These are phyloP conservation scores for Caradrina kadenii DNA, from an alignment of 2,888 invertebrate genomes.

Conservation along the genomic window DNA sequence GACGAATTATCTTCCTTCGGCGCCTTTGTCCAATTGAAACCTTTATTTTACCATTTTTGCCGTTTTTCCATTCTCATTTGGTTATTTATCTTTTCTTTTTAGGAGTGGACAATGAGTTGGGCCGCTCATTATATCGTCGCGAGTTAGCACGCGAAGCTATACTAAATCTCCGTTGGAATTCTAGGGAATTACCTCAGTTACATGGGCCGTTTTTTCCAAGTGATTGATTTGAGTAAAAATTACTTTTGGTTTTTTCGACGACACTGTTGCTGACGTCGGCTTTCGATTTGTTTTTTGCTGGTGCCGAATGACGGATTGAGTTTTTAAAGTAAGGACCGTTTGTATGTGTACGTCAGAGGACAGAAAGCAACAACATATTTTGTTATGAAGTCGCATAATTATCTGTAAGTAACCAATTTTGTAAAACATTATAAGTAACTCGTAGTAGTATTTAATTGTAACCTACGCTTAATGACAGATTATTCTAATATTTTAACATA, in stretches of 20 bases:
- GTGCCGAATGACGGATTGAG: slow-evolving; percentile 52
- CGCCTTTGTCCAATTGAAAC: slow-evolving; percentile 89
- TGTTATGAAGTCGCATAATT: no score
- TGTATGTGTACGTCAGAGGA: no score
- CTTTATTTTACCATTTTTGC: slow-evolving; percentile 89
- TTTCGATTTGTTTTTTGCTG: slow-evolving; percentile 46
- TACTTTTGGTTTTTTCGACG: slow-evolving; percentile 83
- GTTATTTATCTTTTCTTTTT: slow-evolving; percentile 90
- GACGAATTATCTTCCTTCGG: slow-evolving; percentile 89
- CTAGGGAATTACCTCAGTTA: slow-evolving; percentile 88
- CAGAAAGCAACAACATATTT: no score
- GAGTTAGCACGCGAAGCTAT: slow-evolving; percentile 84
- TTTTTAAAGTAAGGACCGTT: slow-evolving; percentile 33
- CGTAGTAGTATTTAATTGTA: no score
- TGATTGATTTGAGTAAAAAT: slow-evolving; percentile 90
- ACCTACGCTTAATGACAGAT: no score
- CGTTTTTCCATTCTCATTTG: slow-evolving; percentile 90
- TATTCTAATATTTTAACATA: no score
- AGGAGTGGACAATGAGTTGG: slow-evolving; percentile 78
- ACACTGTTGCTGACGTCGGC: slow-evolving; percentile 49
- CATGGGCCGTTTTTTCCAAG: slow-evolving; percentile 84
- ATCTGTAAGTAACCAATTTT: no score
- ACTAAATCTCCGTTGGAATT: slow-evolving; percentile 89
- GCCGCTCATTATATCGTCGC: slow-evolving; percentile 86
- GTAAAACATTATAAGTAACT: no score